Base-by-base conservation (phyloP, 2,888 invertebrate species). In the Notodonta ziczac region DNA sequence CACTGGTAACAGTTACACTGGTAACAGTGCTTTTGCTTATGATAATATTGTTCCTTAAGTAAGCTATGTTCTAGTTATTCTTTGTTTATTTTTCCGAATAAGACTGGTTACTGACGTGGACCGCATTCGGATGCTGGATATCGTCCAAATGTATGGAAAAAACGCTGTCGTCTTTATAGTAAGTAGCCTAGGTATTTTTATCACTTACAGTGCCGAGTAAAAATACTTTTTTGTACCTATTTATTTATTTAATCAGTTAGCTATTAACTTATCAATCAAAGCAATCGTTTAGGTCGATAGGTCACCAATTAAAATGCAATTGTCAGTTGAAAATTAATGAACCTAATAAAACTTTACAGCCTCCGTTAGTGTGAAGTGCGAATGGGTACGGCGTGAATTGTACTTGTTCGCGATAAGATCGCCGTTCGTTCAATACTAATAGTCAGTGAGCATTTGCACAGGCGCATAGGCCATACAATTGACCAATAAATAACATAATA, bases 381-480 rank as follows among this genome's bases (percentile, higher is more conserved):
- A 44, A 24, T 56, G 24, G 14, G 44, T 24, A 44, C 56, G 13
- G 55, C 14, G 55, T 14, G 55, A 55, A 44, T 13, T 44, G 24
- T 44, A 24, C 44, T 16, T 24, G 44, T 7, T 12, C 8, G 10
- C 44, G 56, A 56, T 56, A 56, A 56, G 44, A 56, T 56, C 40
- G 52, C 16, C 7, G 52, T 12, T 53, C 35, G 52, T 12, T 55
- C 40, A 39, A 53, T 53, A 53, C 40, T 8, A 56, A 42, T 44
- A 56, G 44, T 56, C 44, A 39, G 56, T 56, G 56, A 44, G 13
- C 56, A 56, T 44, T 39, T 54, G 52, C 24, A 39, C 54, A 9
- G n/a, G 14, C 54, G 39, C 54, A 54, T 14, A 39, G 39, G 39
- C 24, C 13, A 13, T 35, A 53, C 35, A 35, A 35, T 53, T 35